Conservation (phyloP, 2,113 vertebrate genomes). For the Notechis scutatus region DNA sequence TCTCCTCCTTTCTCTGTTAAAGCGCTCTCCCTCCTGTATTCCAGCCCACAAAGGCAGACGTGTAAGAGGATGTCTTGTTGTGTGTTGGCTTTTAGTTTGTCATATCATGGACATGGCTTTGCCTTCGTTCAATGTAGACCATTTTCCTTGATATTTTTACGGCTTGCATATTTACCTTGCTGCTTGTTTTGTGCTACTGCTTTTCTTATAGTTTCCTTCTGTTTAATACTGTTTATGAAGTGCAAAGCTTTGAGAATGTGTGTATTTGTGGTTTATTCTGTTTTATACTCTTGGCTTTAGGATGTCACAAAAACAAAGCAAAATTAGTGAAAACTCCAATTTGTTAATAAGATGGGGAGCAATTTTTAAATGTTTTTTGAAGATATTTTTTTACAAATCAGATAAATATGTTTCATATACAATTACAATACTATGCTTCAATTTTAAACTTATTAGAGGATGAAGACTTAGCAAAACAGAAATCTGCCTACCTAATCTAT, state of each 20-base stretch:
- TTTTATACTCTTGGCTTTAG: conserved; percentile 19
- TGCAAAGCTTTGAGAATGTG: conserved; percentile 62
- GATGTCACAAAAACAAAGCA: conserved; percentile 23
- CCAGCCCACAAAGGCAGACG: conserved; percentile 97
- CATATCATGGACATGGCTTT: conserved; percentile 68
- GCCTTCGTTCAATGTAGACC: conserved; percentile 60
- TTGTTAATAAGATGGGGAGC: not conserved
- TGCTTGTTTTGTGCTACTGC: conserved; percentile 69
- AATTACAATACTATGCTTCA: not conserved
- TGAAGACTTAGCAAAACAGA: not conserved
- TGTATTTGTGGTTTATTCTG: not conserved
- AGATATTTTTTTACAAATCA: not conserved
- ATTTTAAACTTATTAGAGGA: not conserved
- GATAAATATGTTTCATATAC: not conserved
- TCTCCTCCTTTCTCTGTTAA: conserved; percentile 83
- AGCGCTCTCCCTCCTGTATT: conserved; percentile 93
- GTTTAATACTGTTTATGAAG: conserved; percentile 51
- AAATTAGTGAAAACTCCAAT: not conserved
- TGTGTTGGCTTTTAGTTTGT: conserved; percentile 65
- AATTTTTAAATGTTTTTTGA: not conserved
- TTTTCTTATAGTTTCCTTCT: conserved; percentile 55
- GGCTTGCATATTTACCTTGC: conserved; percentile 43
- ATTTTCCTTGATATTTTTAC: conserved; percentile 45
- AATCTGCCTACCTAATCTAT: not conserved
- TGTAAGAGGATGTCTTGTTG: conserved; percentile 86